These are phyloP conservation scores for Fulica atra DNA, from an alignment of 2,113 vertebrate genomes.

Conservation along the genomic window DNA sequence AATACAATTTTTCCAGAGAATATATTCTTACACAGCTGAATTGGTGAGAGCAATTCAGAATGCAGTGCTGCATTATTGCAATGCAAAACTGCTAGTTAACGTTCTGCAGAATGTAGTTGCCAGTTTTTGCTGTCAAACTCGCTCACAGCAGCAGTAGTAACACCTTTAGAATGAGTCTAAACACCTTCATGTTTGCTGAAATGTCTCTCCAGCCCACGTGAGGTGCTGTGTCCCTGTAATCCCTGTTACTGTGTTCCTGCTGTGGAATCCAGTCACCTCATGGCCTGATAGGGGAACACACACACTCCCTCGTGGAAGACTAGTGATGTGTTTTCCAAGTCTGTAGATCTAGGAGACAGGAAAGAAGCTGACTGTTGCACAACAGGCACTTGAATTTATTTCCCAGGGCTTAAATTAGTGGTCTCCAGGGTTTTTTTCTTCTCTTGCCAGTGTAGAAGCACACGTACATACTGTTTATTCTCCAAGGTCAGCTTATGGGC, in stretches of 20 bases:
- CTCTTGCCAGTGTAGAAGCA: not conserved
- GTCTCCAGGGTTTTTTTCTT: not conserved
- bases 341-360: not conserved
- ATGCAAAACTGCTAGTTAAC: not conserved
- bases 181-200: not conserved
- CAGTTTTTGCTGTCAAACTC: not conserved
- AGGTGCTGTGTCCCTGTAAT: not conserved
- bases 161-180: not conserved
- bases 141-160: not conserved
- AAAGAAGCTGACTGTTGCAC: not conserved
- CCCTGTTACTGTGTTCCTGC: not conserved
- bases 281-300: no score
- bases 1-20: not conserved
- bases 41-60: not conserved
- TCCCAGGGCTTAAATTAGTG: not conserved
- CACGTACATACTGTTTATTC: fast-evolving
- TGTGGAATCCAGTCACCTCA: not conserved
- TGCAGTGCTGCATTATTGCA: not conserved
- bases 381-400: not conserved
- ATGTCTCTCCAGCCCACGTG: not conserved
- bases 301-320: not conserved
- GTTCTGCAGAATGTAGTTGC: not conserved
- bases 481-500: not conserved
- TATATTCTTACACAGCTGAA: not conserved
- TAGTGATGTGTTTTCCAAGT: not conserved